Conservation (phyloP, 2,888 invertebrate genomes). For the Eugnorisma glareosa region DNA sequence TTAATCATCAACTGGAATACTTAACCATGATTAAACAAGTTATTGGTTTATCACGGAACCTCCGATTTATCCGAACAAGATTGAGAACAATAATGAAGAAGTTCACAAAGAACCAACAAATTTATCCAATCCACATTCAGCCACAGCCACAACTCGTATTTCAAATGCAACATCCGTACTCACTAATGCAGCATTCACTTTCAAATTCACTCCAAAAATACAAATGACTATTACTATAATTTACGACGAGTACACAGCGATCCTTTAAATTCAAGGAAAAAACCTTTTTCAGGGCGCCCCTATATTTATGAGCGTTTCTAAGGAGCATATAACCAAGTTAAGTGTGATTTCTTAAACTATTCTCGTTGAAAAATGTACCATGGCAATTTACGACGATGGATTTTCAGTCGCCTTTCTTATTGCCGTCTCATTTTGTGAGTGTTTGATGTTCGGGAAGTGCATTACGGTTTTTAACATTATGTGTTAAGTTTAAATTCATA, state of each 20-base stretch:
- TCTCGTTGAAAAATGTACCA: constrained; percentile 62
- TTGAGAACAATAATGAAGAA: too few relatives aligned
- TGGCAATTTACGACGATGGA: constrained; percentile 60
- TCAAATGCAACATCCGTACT: constrained; percentile 30
- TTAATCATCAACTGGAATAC: neutral
- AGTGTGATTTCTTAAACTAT: constrained; percentile 72
- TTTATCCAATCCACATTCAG: neutral
- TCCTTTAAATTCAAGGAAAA: constrained; percentile 79
- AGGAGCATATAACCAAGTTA: constrained; percentile 75
- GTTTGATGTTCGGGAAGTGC: constrained; percentile 45
- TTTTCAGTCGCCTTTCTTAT: constrained; percentile 50
- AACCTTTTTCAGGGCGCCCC: constrained; percentile 73
- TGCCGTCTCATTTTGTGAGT: constrained; percentile 31
- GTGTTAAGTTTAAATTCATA: neutral
- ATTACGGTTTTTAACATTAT: constrained; percentile 7
- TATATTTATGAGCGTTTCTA: constrained; percentile 67
- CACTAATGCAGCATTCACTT: constrained; percentile 48
- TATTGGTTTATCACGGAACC: neutral
- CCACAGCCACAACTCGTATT: constrained; percentile 1
- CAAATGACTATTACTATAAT: constrained; percentile 72
- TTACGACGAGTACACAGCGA: constrained; percentile 77
- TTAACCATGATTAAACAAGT: neutral
- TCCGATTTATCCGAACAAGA: neutral
- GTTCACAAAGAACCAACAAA: neutral
- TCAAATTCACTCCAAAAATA: constrained; percentile 65